These are phyloP conservation scores for Siniperca knerii DNA, from an alignment of 2,113 vertebrate genomes.

Conservation along the genomic window DNA sequence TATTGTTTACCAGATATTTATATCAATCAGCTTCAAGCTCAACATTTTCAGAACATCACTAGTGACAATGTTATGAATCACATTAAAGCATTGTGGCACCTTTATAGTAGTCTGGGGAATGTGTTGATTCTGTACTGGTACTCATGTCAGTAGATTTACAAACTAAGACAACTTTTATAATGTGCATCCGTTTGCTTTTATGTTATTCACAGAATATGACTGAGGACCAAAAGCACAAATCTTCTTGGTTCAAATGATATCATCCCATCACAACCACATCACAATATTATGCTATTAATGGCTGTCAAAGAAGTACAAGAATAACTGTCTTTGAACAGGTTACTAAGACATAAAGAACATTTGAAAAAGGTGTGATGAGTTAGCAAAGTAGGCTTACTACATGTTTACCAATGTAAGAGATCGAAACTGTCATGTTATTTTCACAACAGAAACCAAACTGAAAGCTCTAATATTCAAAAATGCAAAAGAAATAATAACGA, in stretches of 20 bases:
- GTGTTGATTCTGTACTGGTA: slow-evolving; percentile 63
- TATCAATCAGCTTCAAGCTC: slow-evolving; percentile 76
- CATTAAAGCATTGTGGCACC: slow-evolving; percentile 80
- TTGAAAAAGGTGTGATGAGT: neutral
- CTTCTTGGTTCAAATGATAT: slow-evolving; percentile 15
- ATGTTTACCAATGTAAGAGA: neutral
- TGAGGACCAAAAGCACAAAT: slow-evolving; percentile 60
- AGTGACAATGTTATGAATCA: slow-evolving; percentile 77
- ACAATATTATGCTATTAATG: slow-evolving; percentile 14
- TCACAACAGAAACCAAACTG: neutral
- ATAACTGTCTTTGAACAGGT: neutral
- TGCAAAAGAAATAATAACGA: neutral
- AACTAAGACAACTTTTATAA: slow-evolving; percentile 33
- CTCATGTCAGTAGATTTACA: slow-evolving; percentile 46
- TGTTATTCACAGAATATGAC: slow-evolving; percentile 41
- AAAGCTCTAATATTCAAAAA: slow-evolving; percentile 20
- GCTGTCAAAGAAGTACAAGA: slow-evolving; percentile 20
- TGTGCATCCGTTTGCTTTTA: slow-evolving; percentile 49
- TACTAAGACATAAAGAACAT: neutral
- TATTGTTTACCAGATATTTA: slow-evolving; percentile 82
- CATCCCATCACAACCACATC: slow-evolving; percentile 6
- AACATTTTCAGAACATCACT: slow-evolving; percentile 72
- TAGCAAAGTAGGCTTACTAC: neutral
- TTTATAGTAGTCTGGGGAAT: slow-evolving; percentile 73
- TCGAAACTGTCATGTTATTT: neutral